phyloP scores from a whole-genome alignment of 2,113 vertebrate genomes.

The Triplophysa dalaica region DNA sequence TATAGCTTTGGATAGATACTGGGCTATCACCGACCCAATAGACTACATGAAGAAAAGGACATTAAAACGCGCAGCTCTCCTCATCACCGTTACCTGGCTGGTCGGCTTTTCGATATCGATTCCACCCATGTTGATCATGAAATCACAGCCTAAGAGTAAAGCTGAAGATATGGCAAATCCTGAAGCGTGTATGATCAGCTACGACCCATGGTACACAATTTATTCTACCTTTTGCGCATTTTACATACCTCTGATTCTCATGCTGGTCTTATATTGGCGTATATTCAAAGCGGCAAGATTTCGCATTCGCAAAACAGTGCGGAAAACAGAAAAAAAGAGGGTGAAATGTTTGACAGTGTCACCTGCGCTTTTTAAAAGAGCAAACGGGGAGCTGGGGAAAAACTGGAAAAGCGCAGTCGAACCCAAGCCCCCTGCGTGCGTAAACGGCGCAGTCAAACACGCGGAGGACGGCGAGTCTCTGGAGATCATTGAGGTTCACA shows the following conservation, averaged over 20 bases:
- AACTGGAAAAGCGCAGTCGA: conserved; percentile 81
- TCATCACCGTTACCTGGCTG: conserved; percentile 96
- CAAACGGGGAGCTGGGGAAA: conserved; percentile 73
- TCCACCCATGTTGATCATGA: conserved; percentile 91
- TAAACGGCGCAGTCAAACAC: conserved; percentile 82
- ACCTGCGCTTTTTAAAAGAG: conserved; percentile 70
- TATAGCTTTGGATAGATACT: conserved; percentile 96
- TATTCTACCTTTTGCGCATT: conserved; percentile 97
- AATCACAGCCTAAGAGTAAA: conserved; percentile 77
- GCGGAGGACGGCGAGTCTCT: conserved; percentile 82
- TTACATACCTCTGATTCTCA: conserved; percentile 91
- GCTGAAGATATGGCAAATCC: conserved; percentile 86
- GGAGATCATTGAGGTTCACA: conserved; percentile 88
- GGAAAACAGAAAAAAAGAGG: conserved; percentile 85
- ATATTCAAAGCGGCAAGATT: conserved; percentile 95
- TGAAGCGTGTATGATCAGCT: conserved; percentile 87
- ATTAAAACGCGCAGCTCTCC: conserved; percentile 84
- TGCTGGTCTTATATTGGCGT: conserved; percentile 92
- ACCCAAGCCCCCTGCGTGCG: conserved; percentile 69
- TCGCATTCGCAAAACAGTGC: conserved; percentile 90
- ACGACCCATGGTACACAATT: conserved; percentile 95
- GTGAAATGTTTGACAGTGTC: conserved; percentile 75
- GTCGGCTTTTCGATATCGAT: conserved; percentile 95
- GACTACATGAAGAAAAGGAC: conserved; percentile 96
- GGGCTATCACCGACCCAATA: conserved; percentile 96